These are phyloP conservation scores for Megaleporinus macrocephalus DNA, from an alignment of 2,113 vertebrate species.

Conservation along the genomic window DNA sequence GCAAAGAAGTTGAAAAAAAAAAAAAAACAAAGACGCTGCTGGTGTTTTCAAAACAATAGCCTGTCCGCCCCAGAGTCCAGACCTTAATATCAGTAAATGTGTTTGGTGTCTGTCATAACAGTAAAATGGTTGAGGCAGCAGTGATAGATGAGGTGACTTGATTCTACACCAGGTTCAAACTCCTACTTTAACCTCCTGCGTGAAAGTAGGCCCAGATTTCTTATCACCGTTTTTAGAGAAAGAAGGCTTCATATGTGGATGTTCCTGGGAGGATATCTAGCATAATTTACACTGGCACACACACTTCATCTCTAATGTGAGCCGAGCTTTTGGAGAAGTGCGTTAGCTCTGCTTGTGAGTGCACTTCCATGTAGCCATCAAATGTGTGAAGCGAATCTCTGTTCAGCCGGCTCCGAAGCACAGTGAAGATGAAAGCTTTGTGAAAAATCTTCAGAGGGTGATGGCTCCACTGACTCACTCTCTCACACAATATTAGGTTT, in stretches of 20 bases:
- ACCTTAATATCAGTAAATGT: too few species aligned
- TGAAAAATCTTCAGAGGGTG: slow-evolving; percentile 10
- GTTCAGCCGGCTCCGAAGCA: slow-evolving; percentile 14
- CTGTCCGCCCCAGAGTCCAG: too few species aligned
- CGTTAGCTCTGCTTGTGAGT: slow-evolving; percentile 29
- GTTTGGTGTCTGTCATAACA: too few species aligned
- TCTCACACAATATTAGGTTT: slow-evolving; percentile 1
- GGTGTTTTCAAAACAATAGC: too few species aligned
- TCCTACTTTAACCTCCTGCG: not conserved
- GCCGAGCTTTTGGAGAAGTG: not conserved
- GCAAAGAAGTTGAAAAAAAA: too few species aligned
- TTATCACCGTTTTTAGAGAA: not conserved
- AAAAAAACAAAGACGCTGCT: too few species aligned
- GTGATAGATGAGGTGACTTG: not conserved
- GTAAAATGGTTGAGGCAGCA: not conserved
- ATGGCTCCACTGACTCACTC: slow-evolving; percentile 17
- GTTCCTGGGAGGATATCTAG: not conserved
- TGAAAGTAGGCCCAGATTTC: not conserved
- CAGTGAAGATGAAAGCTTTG: slow-evolving; percentile 16
- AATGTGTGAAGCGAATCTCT: slow-evolving; percentile 13
- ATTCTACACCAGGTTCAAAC: not conserved
- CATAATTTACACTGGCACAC: not conserved
- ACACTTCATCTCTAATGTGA: slow-evolving; percentile 2
- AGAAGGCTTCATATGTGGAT: not conserved
- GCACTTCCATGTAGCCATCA: slow-evolving; percentile 11